Evolutionary conservation across 1,140 invertebrate genomes (phyloP), one percentile per base, ranked within the genome.

Genomic region (Scaptodrosophila lebanonensis): DNA sequence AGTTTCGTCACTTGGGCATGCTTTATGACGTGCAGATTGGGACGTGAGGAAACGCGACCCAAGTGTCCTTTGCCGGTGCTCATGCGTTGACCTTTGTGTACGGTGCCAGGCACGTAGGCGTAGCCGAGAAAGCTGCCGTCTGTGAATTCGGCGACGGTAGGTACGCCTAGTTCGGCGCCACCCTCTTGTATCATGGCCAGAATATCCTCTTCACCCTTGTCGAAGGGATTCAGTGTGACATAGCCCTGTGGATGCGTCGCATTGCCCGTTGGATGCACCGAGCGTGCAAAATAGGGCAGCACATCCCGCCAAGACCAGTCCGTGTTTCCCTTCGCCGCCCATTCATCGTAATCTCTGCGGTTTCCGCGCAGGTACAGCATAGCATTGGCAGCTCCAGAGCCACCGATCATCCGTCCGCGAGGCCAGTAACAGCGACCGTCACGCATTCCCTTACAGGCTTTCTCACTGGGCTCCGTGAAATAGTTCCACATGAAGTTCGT

Each of bases 301-400:
- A 86, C 75, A 12, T 87, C 63, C 3, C 68, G 54, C 12, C 67
- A 87, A 12, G 63, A 50, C 86, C 86, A 87, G 1, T 68, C 68
- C 0, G 64, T 12, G 50, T 90, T 91, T 4, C 89, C 90, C 22
- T 83, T 40, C 0, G 64, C 67, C 49, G 90, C 89, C 92, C 93
- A 95, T 61, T 93, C 91, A 12, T 87, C 85, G 9, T 54, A 86
- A 39, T 87, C 85, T 0, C 16, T 11, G 0, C 63, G 66, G 59
- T 83, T 84, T 0, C 85, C 86, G 0, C 84, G 61, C 2, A 86
- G 3, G 38, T 84, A 84, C 4, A 79, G 11, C 94, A 97, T 95
- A 1, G 91, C 94, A 87, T 97, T 97, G 9, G 95, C 91, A 0
- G 90, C 91, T 1, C 92, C 93, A 7, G 90, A 91, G 1, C 96